These are phyloP conservation scores for Micromesistius poutassou DNA, from an alignment of 2,797 vertebrate species.

Conservation along the genomic window DNA sequence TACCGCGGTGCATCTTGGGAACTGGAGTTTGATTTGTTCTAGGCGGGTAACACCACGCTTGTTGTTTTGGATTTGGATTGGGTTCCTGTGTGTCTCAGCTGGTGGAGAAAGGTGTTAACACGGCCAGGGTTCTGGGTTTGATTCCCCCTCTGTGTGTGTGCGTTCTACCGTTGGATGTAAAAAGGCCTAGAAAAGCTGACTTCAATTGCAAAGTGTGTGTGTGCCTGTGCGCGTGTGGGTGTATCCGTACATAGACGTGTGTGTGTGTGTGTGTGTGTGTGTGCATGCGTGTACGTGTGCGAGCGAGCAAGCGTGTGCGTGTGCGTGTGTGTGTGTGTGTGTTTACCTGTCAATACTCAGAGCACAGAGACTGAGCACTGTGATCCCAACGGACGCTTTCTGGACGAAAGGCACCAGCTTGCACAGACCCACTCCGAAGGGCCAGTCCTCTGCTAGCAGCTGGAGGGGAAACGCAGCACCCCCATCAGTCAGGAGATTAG, in stretches of 20 bases:
- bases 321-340: neutral
- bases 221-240: constrained; percentile 3
- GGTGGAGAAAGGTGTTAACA: too few relatives aligned
- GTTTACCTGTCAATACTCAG: constrained; percentile 93
- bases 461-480: constrained; percentile 44
- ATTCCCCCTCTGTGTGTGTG: too few relatives aligned
- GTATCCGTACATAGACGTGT: neutral
- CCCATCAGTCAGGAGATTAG: neutral
- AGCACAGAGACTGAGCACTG: constrained; percentile 93
- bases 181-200: too few relatives aligned
- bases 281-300: neutral
- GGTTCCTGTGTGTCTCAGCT: too few relatives aligned
- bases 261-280: constrained; percentile 1
- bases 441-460: constrained; percentile 92
- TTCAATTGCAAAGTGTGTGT: neutral
- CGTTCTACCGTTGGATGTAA: too few relatives aligned
- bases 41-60: too few relatives aligned
- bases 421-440: constrained; percentile 89
- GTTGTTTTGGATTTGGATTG: too few relatives aligned
- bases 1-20: too few relatives aligned
- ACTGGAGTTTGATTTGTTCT: too few relatives aligned
- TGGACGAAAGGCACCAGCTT: constrained; percentile 96
- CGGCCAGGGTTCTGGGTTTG: too few relatives aligned
- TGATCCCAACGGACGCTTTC: constrained; percentile 95
- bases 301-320: neutral